These are phyloP conservation scores for Diadromus collaris DNA, from an alignment of 2,888 invertebrate genomes.

Conservation along the genomic window DNA sequence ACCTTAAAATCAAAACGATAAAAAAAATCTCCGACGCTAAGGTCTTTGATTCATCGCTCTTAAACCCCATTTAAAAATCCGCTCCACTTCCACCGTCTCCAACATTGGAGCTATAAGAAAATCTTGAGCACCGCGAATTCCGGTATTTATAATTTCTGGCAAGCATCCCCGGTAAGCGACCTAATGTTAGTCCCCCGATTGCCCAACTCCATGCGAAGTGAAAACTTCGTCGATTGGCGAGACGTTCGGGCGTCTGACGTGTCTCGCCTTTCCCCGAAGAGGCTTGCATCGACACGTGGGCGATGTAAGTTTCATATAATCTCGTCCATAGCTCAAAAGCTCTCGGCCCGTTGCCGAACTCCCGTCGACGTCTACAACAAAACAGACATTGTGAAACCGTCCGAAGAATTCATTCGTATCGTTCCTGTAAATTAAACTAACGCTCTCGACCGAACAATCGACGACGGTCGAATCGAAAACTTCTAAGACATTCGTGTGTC, in stretches of 20 bases:
- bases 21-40: conserved; percentile 10
- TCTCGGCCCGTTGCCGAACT: background rate
- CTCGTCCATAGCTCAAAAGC: conserved; percentile 4
- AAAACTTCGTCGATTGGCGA: conserved; percentile 58
- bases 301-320: background rate
- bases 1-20: background rate
- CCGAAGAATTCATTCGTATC: conserved; percentile 7
- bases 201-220: conserved; percentile 65
- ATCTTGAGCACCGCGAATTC: conserved; percentile 69
- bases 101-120: conserved; percentile 37
- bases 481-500: conserved; percentile 12
- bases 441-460: conserved; percentile 27
- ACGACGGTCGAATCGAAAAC: conserved; percentile 39
- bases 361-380: background rate
- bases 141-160: conserved; percentile 79
- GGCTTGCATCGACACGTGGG: background rate
- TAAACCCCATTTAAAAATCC: conserved; percentile 35
- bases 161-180: conserved; percentile 68
- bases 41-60: conserved; percentile 42
- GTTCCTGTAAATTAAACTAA: conserved; percentile 15
- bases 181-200: conserved; percentile 74
- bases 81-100: conserved; percentile 41
- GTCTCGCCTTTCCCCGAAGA: conserved; percentile 2
- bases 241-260: conserved; percentile 49
- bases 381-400: background rate